A percentile compares a stretch with the other conserved stretches of the same genome.
These are phyloP conservation scores for Cryptoprocta ferox DNA, from an alignment of 2,797 vertebrate genomes.

Conservation along the genomic window DNA sequence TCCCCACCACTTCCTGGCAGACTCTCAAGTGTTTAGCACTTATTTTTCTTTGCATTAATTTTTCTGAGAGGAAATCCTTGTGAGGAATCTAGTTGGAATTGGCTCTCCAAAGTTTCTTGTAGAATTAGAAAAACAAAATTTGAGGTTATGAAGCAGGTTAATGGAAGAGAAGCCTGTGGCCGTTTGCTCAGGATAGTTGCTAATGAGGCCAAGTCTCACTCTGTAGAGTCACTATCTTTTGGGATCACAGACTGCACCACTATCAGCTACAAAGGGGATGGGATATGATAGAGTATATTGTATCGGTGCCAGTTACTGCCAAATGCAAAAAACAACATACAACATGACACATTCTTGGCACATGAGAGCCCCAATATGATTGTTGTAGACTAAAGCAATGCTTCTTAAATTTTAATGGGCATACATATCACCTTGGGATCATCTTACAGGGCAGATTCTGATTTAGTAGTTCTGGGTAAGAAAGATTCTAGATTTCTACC, in stretches of 20 bases:
- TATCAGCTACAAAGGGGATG: background rate
- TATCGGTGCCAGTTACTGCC: background rate
- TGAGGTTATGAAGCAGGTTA: constrained; percentile 11
- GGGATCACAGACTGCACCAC: background rate
- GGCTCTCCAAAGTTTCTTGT: background rate
- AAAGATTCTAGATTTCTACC: background rate
- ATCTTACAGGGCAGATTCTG: background rate
- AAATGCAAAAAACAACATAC: background rate
- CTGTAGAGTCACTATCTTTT: background rate
- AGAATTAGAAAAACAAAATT: constrained; percentile 55
- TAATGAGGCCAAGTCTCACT: background rate
- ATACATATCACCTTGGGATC: background rate
- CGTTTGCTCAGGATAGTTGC: background rate
- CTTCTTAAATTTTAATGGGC: background rate
- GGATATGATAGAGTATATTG: background rate
- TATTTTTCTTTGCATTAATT: constrained; percentile 54
- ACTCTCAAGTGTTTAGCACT: constrained; percentile 3
- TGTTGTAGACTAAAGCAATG: background rate
- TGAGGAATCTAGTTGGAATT: constrained; percentile 44
- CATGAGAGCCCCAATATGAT: background rate
- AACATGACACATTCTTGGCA: background rate
- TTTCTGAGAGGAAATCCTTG: constrained; percentile 53
- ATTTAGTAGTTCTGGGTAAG: background rate
- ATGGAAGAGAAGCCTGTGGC: background rate
- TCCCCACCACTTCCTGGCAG: background rate